phyloP scores from a whole-genome alignment of 2,888 invertebrate genomes.

The Erannis defoliaria region DNA sequence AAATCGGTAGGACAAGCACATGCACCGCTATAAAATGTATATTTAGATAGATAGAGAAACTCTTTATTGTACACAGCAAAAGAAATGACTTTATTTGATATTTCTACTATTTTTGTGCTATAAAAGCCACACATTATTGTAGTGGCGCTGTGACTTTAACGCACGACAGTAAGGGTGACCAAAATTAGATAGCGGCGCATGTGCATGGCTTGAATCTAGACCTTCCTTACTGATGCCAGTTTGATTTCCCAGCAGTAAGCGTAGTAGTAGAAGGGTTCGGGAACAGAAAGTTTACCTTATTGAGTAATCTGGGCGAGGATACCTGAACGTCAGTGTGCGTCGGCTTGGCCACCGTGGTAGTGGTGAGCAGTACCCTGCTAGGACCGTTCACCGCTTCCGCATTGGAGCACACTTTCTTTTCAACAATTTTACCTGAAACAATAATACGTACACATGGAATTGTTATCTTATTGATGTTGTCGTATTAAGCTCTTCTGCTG shows the following conservation, averaged over 20 bases:
- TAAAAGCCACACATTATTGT: too few relatives aligned
- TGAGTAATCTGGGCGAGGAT: slow-evolving; percentile 84
- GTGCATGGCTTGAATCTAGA: background rate
- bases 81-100: too few relatives aligned
- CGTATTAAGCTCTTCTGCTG: too few relatives aligned
- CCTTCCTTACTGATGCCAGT: slow-evolving; percentile 34
- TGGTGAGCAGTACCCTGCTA: slow-evolving; percentile 72
- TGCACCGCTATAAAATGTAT: background rate
- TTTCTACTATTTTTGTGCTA: too few relatives aligned
- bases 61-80: too few relatives aligned
- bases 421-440: slow-evolving; percentile 88
- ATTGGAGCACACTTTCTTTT: slow-evolving; percentile 87
- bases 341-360: slow-evolving; percentile 66
- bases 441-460: too few relatives aligned
- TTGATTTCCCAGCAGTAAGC: slow-evolving; percentile 69
- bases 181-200: background rate
- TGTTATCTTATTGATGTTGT: too few relatives aligned
- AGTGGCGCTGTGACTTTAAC: too few relatives aligned
- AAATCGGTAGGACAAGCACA: background rate
- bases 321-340: slow-evolving; percentile 83
- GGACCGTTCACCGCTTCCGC: slow-evolving; percentile 79
- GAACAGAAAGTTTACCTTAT: slow-evolving; percentile 84
- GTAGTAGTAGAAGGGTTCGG: slow-evolving; percentile 59
- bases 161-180: background rate
- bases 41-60: too few relatives aligned